Evolutionary conservation across 2,113 vertebrate species (phyloP), one percentile per base, ranked within the genome.

Genomic region (Dipodomys merriami): DNA sequence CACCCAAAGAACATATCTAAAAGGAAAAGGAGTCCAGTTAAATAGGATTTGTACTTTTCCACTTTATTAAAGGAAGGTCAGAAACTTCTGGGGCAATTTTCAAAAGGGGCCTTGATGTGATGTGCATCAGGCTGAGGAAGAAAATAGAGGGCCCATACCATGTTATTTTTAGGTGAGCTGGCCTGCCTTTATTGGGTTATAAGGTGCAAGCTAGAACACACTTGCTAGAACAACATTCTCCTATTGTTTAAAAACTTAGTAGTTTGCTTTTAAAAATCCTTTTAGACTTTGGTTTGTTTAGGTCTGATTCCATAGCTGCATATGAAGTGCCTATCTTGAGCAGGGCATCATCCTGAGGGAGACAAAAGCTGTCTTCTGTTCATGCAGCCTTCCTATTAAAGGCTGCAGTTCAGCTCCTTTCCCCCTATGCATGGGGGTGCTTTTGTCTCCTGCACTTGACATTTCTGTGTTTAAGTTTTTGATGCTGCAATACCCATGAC

Each of bases 61-160:
- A 76, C 29, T 30, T 86, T 72, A 73, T 72, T 92, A 39, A 73
- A 90, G 77, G 65, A 81, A 15, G 39, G 65, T 81, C 67, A 71
- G 46, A 83, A 86, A 71, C 29, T 35, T 77, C 53, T 73, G 77
- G 64, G 83, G 30, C 30, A 71, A n/a, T 86, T 92, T 91, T 83
- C 30, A 92, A 49, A 62, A 71, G 9, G 29, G 89, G 57, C 83
- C 72, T 39, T 79, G 27, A 7, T 53, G 60, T 8, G 49, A 74
- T 23, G 30, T 7, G 4, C 12, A 1, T 27, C 35, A 49, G 35
- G 30, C 46, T 25, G 44, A 60, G 20, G 44, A 64, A 20, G 10
- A 29, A 27, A 35, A 27, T 6, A 27, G 3, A 29, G 67, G 16
- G 27, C 23, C 9, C 9, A 2, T 0, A 44, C 53, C 23, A 78